phyloP scores from a whole-genome alignment of 2,113 vertebrate species.

The Dipodomys ordii region DNA sequence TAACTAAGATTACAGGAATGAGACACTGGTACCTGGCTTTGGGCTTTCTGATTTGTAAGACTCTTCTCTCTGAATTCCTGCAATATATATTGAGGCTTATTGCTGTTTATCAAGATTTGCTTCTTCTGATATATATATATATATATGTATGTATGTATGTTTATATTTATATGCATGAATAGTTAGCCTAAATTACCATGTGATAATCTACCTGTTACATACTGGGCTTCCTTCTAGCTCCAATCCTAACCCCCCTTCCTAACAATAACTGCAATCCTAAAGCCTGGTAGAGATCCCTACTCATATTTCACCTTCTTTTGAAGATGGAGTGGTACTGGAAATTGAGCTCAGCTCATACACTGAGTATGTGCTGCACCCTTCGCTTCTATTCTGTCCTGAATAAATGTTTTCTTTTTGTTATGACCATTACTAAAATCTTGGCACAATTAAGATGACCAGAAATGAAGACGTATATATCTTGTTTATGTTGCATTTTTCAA shows the following conservation, averaged over 20 bases:
- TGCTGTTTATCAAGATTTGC: not conserved
- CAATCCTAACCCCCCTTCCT: not conserved
- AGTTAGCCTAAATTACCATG: not conserved
- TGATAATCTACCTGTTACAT: not conserved
- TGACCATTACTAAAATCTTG: conserved; percentile 11
- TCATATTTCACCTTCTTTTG: not conserved
- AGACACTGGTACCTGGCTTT: not conserved
- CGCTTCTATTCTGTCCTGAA: not conserved
- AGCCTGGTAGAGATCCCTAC: not conserved
- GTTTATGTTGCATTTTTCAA: not conserved
- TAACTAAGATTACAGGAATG: too few species aligned
- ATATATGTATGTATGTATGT: not conserved
- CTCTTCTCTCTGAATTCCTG: not conserved
- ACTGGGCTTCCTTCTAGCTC: not conserved
- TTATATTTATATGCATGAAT: not conserved
- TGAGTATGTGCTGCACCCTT: not conserved
- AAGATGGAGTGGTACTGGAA: not conserved
- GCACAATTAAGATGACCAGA: not conserved
- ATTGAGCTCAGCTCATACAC: too few species aligned
- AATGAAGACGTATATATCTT: not conserved
- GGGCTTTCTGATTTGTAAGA: not conserved
- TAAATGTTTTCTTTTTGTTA: conserved; percentile 23
- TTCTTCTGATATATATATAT: not conserved
- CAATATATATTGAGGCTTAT: not conserved
- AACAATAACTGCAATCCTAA: not conserved